Evolutionary conservation across 2,113 vertebrate species (phyloP), one percentile per base, ranked within the genome.

Genomic region (Brachionichthys hirsutus): DNA sequence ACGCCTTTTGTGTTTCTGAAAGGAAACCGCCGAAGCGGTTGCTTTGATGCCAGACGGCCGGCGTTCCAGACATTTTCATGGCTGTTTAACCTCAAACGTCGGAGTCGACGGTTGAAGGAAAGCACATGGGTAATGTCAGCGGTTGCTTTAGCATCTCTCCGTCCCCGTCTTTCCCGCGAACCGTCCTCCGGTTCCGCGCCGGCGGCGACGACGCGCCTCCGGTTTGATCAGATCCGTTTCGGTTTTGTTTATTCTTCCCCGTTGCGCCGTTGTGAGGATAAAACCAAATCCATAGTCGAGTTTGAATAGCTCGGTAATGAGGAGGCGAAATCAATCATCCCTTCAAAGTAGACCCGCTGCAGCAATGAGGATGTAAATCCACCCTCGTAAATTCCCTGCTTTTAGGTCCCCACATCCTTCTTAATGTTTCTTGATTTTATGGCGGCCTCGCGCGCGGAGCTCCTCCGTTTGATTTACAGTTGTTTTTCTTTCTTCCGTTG

Each of bases 281-380:
- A 64, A n/a, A 18, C 8, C 1, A 20, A 78, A 79, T 81, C 83
- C 60, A 78, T 74, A 62, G 75, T 48, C 19, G 74, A 75, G 77
- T 84, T 81, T 87, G 85, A 85, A 85, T 84, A 77, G 81, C 81
- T 77, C 67, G 1, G 54, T 85, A 87, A 86, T 86, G 82, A 87
- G 82, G 62, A 70, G 73, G 73, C 71, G 67, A 74, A 85, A 87
- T 87, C 83, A 81, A 84, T 87, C 85, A 81, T 81, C 62, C 62
- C 60, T 85, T 85, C 80, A 79, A 74, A 83, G 65, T 53, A 83
- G 76, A 60, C 82, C 77, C 80, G 22, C 72, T 54, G 74, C 79
- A 84, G 74, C 80, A 68, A 73, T 66, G 76, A 77, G 74, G 68
- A 78, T 85, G 78, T 86, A 86, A 85, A 87, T 80, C 60, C 64